Evolutionary conservation across 2,888 invertebrate species (phyloP), one percentile per base, ranked within the genome.

Genomic region (Anarsia innoxiella): DNA sequence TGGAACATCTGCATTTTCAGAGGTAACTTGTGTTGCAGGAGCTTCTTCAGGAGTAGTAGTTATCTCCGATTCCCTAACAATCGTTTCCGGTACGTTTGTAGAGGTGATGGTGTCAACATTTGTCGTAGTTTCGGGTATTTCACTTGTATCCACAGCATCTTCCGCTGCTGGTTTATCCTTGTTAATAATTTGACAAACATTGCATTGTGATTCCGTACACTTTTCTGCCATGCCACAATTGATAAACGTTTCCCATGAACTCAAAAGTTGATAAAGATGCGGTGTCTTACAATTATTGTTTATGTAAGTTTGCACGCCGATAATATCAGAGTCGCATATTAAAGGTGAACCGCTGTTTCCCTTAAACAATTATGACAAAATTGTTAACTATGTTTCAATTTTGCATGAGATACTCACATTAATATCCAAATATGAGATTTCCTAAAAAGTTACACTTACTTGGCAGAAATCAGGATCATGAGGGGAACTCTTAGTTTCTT

Each of bases 291-390:
- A 84, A 37, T 67, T 45, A 12, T 67, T 68, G 15, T 66, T 63
- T 15, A 77, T 56, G 45, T 83, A 84, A 0, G 76, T 80, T 52
- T 84, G 83, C 5, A 79, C 41, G 10, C 72, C 84, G 13, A 63
- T 46, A 3, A 82, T 59, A 33, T 72, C 59, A 13, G 51, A 53
- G 12, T 71, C 71, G 46, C 83, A 83, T 23, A 84, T 49, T 0
- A 84, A 60, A 6, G 84, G 82, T 4, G 80, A 82, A 14, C 84
- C 84, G 19, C 70, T 63, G 48, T 78, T 82, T 25, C 76, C 76
- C 84, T 84, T 5, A 25, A 25, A 25, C 2, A 3, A 9, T 25
- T 19, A 19, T 5, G 8, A 19, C 8, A 19, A 19, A 8, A 19
- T 19, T n/a, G n/a, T n/a, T 8, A 19, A 19, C 19, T 19, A 19